A percentile compares a stretch with the other conserved stretches of the same genome.
Conservation (phyloP, 2,113 vertebrate genomes). For the Noturus placidus region DNA sequence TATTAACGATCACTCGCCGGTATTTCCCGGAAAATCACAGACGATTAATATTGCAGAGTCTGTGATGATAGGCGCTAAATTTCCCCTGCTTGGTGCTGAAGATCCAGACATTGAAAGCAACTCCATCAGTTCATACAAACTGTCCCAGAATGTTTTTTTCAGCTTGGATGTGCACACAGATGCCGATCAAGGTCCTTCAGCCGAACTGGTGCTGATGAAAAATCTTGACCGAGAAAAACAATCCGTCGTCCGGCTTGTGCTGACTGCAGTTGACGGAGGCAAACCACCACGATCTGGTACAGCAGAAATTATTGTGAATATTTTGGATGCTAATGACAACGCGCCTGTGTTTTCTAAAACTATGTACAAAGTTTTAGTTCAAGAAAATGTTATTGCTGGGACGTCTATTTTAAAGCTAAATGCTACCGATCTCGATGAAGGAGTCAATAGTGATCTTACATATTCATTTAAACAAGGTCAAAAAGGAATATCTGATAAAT, state of each 20-base stretch:
- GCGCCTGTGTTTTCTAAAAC: conserved; percentile 57
- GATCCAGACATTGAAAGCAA: conserved; percentile 68
- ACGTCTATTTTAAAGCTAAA: conserved; percentile 55
- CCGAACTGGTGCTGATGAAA: conserved; percentile 69
- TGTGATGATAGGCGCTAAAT: conserved; percentile 55
- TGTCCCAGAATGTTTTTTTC: conserved; percentile 64
- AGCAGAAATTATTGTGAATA: conserved; percentile 55
- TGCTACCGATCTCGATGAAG: conserved; percentile 66
- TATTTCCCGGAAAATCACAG: conserved; percentile 52
- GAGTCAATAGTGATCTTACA: conserved; percentile 51
- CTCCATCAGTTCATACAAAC: conserved; percentile 59
- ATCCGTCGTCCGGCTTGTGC: conserved; percentile 49
- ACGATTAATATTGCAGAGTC: conserved; percentile 56
- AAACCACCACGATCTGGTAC: conserved; percentile 64
- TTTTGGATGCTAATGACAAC: conserved; percentile 68
- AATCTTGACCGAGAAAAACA: conserved; percentile 68
- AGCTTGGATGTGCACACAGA: conserved; percentile 58
- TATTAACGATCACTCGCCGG: conserved; percentile 68
- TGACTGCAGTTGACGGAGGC: conserved; percentile 69
- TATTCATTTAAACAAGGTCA: conserved; percentile 46
- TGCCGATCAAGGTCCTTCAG: conserved; percentile 65
- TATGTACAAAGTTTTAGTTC: conserved; percentile 57
- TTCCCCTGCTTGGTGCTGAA: conserved; percentile 60
- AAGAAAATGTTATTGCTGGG: conserved; percentile 56
- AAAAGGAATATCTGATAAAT: conserved; percentile 30